Conservation (phyloP, 2,888 invertebrate genomes). For the Pristionchus maxplancki region DNA sequence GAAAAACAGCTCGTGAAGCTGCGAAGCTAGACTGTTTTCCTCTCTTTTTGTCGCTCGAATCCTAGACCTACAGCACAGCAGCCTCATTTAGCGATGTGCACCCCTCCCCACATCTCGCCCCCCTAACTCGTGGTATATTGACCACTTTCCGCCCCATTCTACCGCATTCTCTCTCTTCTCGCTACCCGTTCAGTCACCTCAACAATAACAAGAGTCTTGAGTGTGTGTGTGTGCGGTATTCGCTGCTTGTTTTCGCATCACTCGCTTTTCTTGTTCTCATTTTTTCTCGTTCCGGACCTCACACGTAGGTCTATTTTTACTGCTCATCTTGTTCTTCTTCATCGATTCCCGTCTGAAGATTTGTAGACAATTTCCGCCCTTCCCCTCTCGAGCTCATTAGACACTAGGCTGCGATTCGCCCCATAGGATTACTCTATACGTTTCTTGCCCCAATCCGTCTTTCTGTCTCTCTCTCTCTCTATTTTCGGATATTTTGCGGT, state of each 20-base stretch:
- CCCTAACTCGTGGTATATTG: neutral
- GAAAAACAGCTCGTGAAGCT: neutral
- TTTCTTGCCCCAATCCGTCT: slow-evolving; percentile 1
- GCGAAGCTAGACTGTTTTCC: neutral
- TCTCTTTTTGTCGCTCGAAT: neutral
- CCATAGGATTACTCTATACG: slow-evolving; percentile 6
- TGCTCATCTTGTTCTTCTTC: neutral
- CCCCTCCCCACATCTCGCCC: neutral
- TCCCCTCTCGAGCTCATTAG: neutral
- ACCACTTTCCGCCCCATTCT: neutral
- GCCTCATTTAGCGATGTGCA: neutral
- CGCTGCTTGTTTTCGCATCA: slow-evolving; percentile 21
- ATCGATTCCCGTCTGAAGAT: neutral
- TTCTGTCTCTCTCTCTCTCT: neutral
- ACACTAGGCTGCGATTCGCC: neutral
- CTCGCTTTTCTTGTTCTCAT: neutral
- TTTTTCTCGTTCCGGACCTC: neutral
- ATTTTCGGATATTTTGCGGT: slow-evolving; percentile 38
- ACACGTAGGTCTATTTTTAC: neutral
- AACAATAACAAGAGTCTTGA: slow-evolving; percentile 44
- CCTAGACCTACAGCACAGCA: neutral
- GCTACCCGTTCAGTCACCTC: slow-evolving; percentile 33
- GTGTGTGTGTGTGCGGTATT: slow-evolving; percentile 26
- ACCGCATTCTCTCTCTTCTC: slow-evolving; percentile 28
- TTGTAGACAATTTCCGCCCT: neutral